Conservation (phyloP, 2,113 vertebrate species). For the Mesoclemmys tuberculata region DNA sequence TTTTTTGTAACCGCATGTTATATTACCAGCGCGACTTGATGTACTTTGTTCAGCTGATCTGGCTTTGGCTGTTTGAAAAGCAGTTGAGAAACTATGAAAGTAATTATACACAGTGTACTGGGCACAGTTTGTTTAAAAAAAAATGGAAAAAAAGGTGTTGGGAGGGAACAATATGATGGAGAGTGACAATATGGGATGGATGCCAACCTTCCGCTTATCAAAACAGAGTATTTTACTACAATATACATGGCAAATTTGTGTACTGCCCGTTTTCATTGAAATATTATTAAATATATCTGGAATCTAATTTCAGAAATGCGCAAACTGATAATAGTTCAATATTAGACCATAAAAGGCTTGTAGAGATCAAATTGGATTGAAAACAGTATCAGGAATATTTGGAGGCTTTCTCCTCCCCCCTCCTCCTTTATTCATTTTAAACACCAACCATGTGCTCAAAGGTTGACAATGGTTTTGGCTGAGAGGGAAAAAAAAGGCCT, state of each 20-base stretch:
- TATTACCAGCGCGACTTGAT: not conserved
- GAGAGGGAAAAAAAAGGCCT: slow-evolving; percentile 4
- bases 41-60: not conserved
- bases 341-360: slow-evolving; percentile 6
- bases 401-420: not conserved
- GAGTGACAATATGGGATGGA: slow-evolving; percentile 4
- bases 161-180: not conserved
- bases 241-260: not conserved
- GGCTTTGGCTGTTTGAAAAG: slow-evolving; percentile 5
- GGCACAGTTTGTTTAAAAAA: not conserved
- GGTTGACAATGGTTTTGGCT: slow-evolving; percentile 17
- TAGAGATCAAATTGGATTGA: slow-evolving; percentile 19
- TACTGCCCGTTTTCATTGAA: slow-evolving; percentile 51
- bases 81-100: not conserved
- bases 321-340: slow-evolving; percentile 5
- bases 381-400: slow-evolving; percentile 22
- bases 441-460: not conserved
- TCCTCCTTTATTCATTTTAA: slow-evolving; percentile 23
- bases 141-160: not conserved
- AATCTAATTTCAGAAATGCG: slow-evolving; percentile 38
- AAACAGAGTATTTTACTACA: not conserved
- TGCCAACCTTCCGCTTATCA: not conserved
- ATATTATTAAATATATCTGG: slow-evolving; percentile 30
- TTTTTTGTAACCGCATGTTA: slow-evolving; percentile 33
- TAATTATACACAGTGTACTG: not conserved